Conservation (phyloP, 2,888 invertebrate species). For the Sclerodermus sp. region DNA sequence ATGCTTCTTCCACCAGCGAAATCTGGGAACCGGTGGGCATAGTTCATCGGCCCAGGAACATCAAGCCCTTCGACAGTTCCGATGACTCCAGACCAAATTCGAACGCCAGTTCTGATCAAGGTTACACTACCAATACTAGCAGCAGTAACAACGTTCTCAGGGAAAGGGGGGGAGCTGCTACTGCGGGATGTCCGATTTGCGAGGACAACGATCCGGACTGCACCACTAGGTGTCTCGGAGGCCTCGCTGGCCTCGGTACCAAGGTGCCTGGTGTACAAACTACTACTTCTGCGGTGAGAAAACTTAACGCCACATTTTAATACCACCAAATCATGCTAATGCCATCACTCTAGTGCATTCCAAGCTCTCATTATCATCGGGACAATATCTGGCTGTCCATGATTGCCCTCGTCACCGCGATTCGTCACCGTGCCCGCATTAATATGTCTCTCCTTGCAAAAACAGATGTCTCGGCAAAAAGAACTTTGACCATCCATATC, state of each 20-base stretch:
- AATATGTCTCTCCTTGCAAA: too few species aligned
- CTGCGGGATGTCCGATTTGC: constrained; percentile 41
- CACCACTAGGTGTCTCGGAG: constrained; percentile 42
- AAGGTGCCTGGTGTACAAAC: constrained; percentile 43
- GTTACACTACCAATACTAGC: constrained; percentile 52
- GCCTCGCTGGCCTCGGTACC: constrained; percentile 34
- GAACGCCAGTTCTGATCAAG: constrained; percentile 55
- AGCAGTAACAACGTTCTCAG: constrained; percentile 46
- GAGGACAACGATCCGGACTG: constrained; percentile 41
- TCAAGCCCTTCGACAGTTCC: constrained; percentile 53
- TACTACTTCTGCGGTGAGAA: constrained; percentile 52
- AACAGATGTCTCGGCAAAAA: too few species aligned
- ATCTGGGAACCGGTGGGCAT: constrained; percentile 66
- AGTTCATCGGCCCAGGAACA: constrained; percentile 46
- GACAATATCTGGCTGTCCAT: too few species aligned
- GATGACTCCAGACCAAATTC: constrained; percentile 54
- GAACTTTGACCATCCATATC: too few species aligned
- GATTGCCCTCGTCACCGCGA: too few species aligned
- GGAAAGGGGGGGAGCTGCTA: constrained; percentile 39
- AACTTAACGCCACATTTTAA: not conserved
- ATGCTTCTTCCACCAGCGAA: constrained; percentile 69
- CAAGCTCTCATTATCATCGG: too few species aligned
- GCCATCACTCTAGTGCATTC: too few species aligned
- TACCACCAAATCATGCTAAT: too few species aligned
- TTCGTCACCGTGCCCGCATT: too few species aligned